phyloP scores from a whole-genome alignment of 2,888 invertebrate species.

The Meliscaeva auricollis region DNA sequence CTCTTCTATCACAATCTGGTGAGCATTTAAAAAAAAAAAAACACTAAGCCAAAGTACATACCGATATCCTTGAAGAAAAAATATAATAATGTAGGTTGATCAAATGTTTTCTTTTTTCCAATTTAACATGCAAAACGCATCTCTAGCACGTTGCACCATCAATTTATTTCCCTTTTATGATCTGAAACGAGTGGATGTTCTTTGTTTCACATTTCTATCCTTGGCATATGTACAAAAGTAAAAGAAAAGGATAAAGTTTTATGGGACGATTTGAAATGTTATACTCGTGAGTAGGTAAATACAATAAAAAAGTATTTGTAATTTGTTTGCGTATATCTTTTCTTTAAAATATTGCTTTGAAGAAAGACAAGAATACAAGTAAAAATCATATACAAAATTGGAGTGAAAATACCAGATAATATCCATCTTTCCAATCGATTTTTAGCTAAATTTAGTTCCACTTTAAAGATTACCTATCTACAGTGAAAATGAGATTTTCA shows the following conservation, averaged over 20 bases:
- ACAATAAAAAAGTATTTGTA: background rate
- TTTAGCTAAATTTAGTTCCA: background rate
- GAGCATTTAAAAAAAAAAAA: background rate
- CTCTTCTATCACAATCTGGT: background rate
- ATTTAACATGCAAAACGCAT: constrained; percentile 20
- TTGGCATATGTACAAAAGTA: background rate
- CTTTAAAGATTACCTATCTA: constrained; percentile 3
- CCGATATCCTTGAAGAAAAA: background rate
- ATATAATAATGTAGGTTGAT: too few species aligned
- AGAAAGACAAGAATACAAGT: background rate
- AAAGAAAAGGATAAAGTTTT: background rate
- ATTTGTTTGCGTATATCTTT: background rate
- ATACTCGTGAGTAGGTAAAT: background rate
- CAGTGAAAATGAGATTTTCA: background rate
- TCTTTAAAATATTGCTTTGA: background rate
- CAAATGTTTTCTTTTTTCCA: background rate
- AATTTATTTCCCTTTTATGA: constrained; percentile 3
- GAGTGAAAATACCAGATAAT: background rate
- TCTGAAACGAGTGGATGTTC: background rate
- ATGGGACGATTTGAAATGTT: background rate
- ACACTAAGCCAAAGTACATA: background rate
- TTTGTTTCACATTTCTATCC: background rate
- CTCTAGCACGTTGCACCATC: constrained; percentile 1
- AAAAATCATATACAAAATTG: background rate
- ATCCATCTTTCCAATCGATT: background rate